Conservation (phyloP, 2,888 invertebrate genomes). For the Zaprionus obscuricornis region DNA sequence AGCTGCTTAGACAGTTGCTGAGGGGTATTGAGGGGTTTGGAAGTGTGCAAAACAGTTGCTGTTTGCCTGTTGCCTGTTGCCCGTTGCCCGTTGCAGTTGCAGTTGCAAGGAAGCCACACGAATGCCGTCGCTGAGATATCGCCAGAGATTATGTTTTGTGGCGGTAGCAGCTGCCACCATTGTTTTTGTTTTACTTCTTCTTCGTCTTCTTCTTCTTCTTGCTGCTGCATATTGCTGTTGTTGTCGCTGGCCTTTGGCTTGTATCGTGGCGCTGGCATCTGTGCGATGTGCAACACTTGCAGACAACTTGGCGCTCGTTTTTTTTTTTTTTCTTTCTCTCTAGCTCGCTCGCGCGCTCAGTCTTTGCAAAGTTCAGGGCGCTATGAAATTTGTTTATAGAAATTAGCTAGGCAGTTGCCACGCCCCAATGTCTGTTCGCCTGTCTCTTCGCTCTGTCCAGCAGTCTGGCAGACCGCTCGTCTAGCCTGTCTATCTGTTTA, state of each 20-base stretch:
- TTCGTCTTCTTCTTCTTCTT: constrained; percentile 2
- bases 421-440: constrained; percentile 42
- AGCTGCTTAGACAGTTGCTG: constrained; percentile 56
- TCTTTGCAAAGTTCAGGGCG: constrained; percentile 52
- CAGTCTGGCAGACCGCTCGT: neutral
- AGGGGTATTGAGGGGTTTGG: constrained; percentile 1
- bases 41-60: constrained; percentile 43
- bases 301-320: constrained; percentile 75
- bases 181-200: constrained; percentile 68
- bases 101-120: constrained; percentile 69
- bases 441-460: neutral
- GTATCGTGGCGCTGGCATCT: constrained; percentile 76
- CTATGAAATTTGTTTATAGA: constrained; percentile 74
- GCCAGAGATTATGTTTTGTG: constrained; percentile 78
- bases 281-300: constrained; percentile 77
- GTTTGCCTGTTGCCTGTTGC: constrained; percentile 3
- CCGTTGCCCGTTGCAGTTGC: constrained; percentile 20
- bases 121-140: constrained; percentile 71
- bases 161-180: constrained; percentile 78
- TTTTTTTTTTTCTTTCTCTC: constrained; percentile 11
- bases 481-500: constrained; percentile 51
- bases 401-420: constrained; percentile 69
- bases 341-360: constrained; percentile 4
- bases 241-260: constrained; percentile 71
- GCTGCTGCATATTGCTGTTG: constrained; percentile 25